phyloP scores from a whole-genome alignment of 2,113 vertebrate genomes.

The Chloroceryle aenea region DNA sequence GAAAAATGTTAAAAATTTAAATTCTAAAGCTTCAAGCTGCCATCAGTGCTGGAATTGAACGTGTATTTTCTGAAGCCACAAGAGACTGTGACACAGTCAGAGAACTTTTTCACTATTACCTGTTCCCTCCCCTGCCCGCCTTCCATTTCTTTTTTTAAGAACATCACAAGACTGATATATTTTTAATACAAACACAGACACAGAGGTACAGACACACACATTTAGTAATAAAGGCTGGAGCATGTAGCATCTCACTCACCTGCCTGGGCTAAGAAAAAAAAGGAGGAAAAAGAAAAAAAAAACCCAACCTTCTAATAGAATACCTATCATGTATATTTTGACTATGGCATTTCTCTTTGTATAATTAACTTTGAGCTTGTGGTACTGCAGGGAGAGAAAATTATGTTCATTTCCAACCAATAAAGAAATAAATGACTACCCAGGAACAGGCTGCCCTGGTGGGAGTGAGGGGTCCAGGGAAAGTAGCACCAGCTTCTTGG shows the following conservation, averaged over 20 bases:
- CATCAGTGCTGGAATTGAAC: conserved; percentile 35
- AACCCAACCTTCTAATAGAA: conserved; percentile 65
- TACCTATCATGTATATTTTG: conserved; percentile 79
- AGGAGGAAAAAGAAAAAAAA: conserved; percentile 31
- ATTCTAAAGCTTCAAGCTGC: conserved; percentile 68
- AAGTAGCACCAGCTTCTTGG: not conserved
- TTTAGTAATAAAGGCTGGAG: conserved; percentile 58
- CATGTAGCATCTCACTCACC: conserved; percentile 77
- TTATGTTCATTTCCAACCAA: not conserved
- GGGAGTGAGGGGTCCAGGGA: not conserved
- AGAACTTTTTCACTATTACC: conserved; percentile 53
- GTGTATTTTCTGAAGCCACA: conserved; percentile 56
- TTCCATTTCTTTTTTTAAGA: conserved; percentile 80
- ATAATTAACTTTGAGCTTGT: conserved; percentile 38
- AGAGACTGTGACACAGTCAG: conserved; percentile 31
- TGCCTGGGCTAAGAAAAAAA: conserved; percentile 81
- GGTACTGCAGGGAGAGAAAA: conserved; percentile 34
- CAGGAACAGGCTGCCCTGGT: not conserved
- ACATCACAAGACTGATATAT: conserved; percentile 72
- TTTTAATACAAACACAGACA: conserved; percentile 63
- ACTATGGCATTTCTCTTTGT: conserved; percentile 79
- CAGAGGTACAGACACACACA: conserved; percentile 2
- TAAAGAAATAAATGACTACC: not conserved
- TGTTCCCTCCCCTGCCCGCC: conserved; percentile 60
- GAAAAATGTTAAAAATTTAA: conserved; percentile 48